Evolutionary conservation across 2,888 invertebrate species (phyloP), one percentile per base, ranked within the genome.

Genomic region (Nezara viridula): DNA sequence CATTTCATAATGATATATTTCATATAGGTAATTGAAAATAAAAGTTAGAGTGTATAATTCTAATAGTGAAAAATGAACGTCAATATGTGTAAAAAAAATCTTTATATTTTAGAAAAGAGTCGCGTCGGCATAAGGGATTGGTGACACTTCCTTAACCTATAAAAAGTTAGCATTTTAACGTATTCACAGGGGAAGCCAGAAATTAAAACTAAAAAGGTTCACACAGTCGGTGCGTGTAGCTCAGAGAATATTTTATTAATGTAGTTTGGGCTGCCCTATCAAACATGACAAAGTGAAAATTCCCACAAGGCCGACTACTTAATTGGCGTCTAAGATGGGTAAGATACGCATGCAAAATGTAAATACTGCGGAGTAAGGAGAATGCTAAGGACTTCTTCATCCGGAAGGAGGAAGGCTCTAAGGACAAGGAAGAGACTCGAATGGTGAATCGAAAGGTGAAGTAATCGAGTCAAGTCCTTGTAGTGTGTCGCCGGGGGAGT

Each of bases 321-420:
- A 73, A 73, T 73, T 37, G 66, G 21, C 66, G 37, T 37, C 19
- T 5, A 21, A 73, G 32, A 73, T 37, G 66, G 66, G 66, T 37
- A 73, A 37, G 66, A 73, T 37, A 73, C 32, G 66, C 66, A 21
- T 73, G 9, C 66, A 19, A 73, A 60, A 73, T 73, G 32, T 73
- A 73, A 73, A 73, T 73, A 73, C 32, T 6, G 66, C 16, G 66
- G 19, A 73, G 9, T 21, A 21, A 73, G 32, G 66, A 7, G 66
- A 73, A 73, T 73, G 32, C 66, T 73, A 73, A 73, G 66, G 66
- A 73, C 66, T 73, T 73, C 32, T 73, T 73, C 32, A 73, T 37
- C 4, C 66, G 66, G 66, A 73, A 73, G 66, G 16, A 73, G 66
- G 66, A 73, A 73, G 66, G 24, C 9, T 7, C 14, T n/a, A 21